Evolutionary conservation across 1,140 invertebrate species (phyloP).

Genomic region (Thaumetopoea pityocampa): DNA sequence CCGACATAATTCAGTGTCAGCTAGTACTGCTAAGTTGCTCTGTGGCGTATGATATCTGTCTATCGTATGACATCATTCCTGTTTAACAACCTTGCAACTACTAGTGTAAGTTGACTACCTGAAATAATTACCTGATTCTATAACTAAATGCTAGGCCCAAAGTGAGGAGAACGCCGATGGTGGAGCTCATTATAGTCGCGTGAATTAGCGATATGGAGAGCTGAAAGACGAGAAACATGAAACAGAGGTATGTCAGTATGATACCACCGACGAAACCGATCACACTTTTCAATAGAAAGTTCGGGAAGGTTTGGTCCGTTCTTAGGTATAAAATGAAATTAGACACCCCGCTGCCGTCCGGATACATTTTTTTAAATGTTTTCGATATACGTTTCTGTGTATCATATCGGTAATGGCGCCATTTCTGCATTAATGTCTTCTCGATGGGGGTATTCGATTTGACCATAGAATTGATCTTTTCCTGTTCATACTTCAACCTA

Average conservation of each 20-base stretch:
- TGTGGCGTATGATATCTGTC: too few relatives aligned
- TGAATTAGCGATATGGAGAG: constrained; percentile 74
- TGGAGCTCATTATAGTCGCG: constrained; percentile 77
- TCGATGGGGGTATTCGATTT: constrained; percentile 49
- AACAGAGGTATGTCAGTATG: constrained; percentile 79
- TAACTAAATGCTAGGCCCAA: constrained; percentile 81
- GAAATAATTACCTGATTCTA: constrained; percentile 74
- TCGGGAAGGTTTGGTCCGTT: constrained; percentile 77
- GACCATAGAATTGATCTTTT: constrained; percentile 73
- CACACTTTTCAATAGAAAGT: constrained; percentile 78
- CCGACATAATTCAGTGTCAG: too few relatives aligned
- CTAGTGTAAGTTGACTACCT: constrained; percentile 5
- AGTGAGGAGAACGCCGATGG: constrained; percentile 79
- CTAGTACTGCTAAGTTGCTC: too few relatives aligned
- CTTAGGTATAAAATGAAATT: constrained; percentile 64
- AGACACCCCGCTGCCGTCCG: constrained; percentile 58
- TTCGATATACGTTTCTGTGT: constrained; percentile 54
- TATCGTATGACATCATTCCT: not conserved
- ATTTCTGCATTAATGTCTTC: constrained; percentile 61
- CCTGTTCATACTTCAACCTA: constrained; percentile 61
- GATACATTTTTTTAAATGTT: constrained; percentile 44
- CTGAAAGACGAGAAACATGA: constrained; percentile 80
- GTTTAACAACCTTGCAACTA: not conserved
- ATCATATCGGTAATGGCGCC: constrained; percentile 55
- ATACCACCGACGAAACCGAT: constrained; percentile 79